Base-by-base conservation (phyloP, 2,888 invertebrate species). In the Lasioglossum oenotherae region DNA sequence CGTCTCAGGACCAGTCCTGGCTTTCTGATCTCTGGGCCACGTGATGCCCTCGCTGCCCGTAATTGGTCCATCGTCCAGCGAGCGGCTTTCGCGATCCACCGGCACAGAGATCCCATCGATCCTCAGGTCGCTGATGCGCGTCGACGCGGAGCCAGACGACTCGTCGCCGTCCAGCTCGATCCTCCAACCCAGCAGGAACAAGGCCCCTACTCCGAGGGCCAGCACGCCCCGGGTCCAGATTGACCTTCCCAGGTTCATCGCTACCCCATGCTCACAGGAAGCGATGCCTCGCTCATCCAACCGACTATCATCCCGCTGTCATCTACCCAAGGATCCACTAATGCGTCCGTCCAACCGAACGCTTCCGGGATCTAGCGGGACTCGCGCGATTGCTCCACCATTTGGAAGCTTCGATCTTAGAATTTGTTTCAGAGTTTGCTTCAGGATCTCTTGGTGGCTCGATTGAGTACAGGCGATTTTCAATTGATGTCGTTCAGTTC, bases 221-320 rank as follows among this genome's bases (percentile, higher is more conserved):
- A 92, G 75, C 83, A 92, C 87, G 93, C 93, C 93, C 93, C 90
- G 89, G 90, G 87, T 87, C 92, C 92, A 92, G 80, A 88, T 80
- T 87, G 90, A 92, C 92, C 90, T 94, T 92, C 92, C 93, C 89
- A 90, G 92, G 91, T 91, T 90, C 94, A 95, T 95, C 85, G 89
- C 93, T 93, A 94, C 94, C 94, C 94, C 94, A 94, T 94, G 92
- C 91, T 94, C 92, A 91, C 64, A 82, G 88, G 82, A 82, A 82
- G 75, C 35, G 84, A 72, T 69, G 72, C 72, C 87, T 81, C 80
- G 89, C 75, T 81, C 82, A 81, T 74, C 67, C 74, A 49, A 85
- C 79, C 86, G 46, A 78, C 87, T 84, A 84, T 76, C 80, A 82
- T 80, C 85, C 35, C 69, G 41, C 69, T 69, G 69, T 38, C 69